These are phyloP conservation scores for Deroptyus accipitrinus DNA, from an alignment of 2,113 vertebrate species.

Conservation along the genomic window DNA sequence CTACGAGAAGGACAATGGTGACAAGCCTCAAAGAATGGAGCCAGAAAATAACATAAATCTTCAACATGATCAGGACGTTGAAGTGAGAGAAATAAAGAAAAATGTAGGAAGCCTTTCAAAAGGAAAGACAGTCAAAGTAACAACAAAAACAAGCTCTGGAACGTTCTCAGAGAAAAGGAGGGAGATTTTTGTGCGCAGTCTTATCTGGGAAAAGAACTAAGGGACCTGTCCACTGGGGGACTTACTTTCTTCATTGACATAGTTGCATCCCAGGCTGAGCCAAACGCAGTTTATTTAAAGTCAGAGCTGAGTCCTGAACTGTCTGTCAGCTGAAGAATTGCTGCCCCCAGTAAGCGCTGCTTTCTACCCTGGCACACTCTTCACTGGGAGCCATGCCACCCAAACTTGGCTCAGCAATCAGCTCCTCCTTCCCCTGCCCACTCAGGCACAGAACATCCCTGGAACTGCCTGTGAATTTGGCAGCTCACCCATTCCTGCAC, in stretches of 20 bases:
- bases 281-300: background rate
- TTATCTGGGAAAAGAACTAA: background rate
- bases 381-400: slow-evolving; percentile 30
- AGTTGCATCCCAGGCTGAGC: background rate
- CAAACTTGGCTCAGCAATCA: slow-evolving; percentile 1
- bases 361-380: background rate
- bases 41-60: background rate
- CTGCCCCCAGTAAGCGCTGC: background rate
- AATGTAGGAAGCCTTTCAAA: background rate
- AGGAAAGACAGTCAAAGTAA: background rate
- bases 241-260: background rate
- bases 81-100: background rate
- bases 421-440: slow-evolving; percentile 3
- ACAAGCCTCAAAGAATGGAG: background rate
- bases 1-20: background rate
- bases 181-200: background rate
- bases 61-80: background rate
- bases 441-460: background rate
- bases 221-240: rapidly evolving
- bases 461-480: background rate
- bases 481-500: background rate
- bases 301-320: background rate
- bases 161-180: rapidly evolving
- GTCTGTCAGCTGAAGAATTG: background rate
- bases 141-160: background rate